These are phyloP conservation scores for Morinoia aosen DNA, from an alignment of 2,888 invertebrate genomes.

Conservation along the genomic window DNA sequence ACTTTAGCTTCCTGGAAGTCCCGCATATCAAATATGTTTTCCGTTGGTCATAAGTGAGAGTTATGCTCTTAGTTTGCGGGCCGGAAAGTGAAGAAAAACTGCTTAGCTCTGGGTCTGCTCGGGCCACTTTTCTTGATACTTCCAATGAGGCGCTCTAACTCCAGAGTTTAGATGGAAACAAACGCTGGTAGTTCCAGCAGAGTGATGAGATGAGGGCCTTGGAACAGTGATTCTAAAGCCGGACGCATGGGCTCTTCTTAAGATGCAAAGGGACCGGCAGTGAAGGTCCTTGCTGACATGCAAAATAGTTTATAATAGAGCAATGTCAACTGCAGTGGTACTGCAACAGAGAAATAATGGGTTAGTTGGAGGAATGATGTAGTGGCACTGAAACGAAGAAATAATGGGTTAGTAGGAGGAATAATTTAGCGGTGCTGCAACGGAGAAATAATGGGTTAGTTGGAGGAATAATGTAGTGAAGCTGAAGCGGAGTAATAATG, in stretches of 20 bases:
- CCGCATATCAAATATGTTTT: neutral
- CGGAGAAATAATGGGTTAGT: too few species aligned
- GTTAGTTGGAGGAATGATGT: too few species aligned
- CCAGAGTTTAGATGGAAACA: neutral
- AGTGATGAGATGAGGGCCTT: neutral
- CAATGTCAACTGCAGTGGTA: too few species aligned
- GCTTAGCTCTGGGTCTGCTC: neutral
- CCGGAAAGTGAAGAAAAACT: neutral
- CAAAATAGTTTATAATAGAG: too few species aligned
- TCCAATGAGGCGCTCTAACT: neutral
- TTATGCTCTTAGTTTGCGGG: neutral
- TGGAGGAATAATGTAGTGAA: too few species aligned
- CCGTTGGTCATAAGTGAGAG: neutral
- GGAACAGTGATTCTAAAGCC: neutral
- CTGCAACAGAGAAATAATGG: too few species aligned
- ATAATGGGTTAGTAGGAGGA: too few species aligned
- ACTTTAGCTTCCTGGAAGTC: neutral
- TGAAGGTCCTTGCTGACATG: too few species aligned
- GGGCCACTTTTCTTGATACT: neutral
- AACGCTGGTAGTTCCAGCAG: neutral
- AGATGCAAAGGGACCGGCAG: neutral
- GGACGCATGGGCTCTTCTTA: neutral
- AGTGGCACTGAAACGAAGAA: too few species aligned
- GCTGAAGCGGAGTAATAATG: too few species aligned
- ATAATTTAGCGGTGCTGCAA: too few species aligned